Conservation (phyloP, 1,140 invertebrate genomes). For the Drosophila setifemur region DNA sequence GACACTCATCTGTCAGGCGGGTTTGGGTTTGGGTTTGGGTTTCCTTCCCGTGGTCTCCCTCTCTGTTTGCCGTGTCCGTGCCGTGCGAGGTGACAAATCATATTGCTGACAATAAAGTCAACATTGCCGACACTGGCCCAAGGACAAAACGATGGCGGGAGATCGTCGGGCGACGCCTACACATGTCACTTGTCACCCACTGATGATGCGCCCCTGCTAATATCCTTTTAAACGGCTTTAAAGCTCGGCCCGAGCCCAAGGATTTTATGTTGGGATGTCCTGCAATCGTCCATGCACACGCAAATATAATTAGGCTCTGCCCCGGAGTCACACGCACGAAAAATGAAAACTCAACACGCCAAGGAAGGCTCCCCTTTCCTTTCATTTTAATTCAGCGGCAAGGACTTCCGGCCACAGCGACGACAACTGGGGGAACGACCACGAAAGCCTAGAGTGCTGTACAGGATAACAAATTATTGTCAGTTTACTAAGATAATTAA, state of each 20-base stretch:
- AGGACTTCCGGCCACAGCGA: slow-evolving; percentile 45
- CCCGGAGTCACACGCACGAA: slow-evolving; percentile 53
- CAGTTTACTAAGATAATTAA: background rate
- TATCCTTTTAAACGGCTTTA: slow-evolving; percentile 50
- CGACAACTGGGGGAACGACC: slow-evolving; percentile 44
- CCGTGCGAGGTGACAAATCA: slow-evolving; percentile 68
- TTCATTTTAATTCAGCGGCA: background rate
- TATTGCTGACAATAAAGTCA: slow-evolving; percentile 72
- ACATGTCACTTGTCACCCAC: slow-evolving; percentile 37
- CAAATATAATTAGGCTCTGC: slow-evolving; percentile 69
- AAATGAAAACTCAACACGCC: slow-evolving; percentile 64
- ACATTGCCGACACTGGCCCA: slow-evolving; percentile 40
- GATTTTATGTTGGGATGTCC: slow-evolving; percentile 6
- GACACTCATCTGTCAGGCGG: slow-evolving; percentile 41
- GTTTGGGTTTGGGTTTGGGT: background rate
- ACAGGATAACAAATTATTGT: background rate
- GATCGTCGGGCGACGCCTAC: slow-evolving; percentile 35
- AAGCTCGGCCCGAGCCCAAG: slow-evolving; percentile 10
- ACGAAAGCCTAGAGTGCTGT: background rate
- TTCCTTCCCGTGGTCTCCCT: background rate
- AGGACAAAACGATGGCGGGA: slow-evolving; percentile 46
- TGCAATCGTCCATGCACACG: slow-evolving; percentile 57
- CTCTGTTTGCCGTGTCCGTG: slow-evolving; percentile 15
- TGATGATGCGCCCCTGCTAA: slow-evolving; percentile 14
- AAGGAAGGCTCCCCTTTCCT: slow-evolving; percentile 18